Conservation (phyloP, 2,888 invertebrate species). For the Octonoba sinensis region DNA sequence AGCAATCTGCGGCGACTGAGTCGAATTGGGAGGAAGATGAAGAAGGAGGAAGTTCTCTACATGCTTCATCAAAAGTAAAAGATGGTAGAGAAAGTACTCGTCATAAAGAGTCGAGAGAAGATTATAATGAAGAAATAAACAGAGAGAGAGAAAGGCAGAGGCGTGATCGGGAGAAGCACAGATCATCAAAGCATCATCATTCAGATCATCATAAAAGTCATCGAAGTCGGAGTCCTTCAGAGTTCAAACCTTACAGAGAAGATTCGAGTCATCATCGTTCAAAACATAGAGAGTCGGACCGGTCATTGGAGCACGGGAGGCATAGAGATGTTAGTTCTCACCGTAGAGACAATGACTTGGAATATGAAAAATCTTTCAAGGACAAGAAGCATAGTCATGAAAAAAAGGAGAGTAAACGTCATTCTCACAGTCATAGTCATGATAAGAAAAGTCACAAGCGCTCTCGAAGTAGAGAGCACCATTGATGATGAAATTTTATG, state of each 20-base stretch:
- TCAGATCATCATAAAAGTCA: slow-evolving; percentile 34
- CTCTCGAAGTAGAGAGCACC: no score
- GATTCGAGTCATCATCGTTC: slow-evolving; percentile 11
- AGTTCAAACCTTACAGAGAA: slow-evolving; percentile 15
- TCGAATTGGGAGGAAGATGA: slow-evolving; percentile 30
- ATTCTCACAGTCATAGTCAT: slow-evolving; percentile 8
- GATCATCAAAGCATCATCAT: slow-evolving; percentile 30
- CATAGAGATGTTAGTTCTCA: slow-evolving; percentile 23
- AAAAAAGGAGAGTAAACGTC: background rate
- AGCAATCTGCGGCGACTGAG: slow-evolving; percentile 15
- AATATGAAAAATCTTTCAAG: slow-evolving; percentile 8
- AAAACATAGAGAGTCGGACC: background rate
- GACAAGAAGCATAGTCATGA: slow-evolving; percentile 11
- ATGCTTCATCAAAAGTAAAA: slow-evolving; percentile 8
- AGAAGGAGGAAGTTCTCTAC: slow-evolving; percentile 4
- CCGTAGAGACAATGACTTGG: background rate
- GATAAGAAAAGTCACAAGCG: background rate
- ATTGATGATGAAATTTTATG: no score
- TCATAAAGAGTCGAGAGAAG: slow-evolving; percentile 67
- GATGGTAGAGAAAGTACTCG: slow-evolving; percentile 65
- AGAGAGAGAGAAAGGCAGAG: slow-evolving; percentile 60
- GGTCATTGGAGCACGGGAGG: background rate
- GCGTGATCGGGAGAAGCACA: slow-evolving; percentile 35
- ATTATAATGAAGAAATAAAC: slow-evolving; percentile 52
- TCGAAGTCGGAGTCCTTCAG: slow-evolving; percentile 42